Percentiles rank a stretch among this genome's conserved stretches.
Conservation (phyloP, 2,888 invertebrate genomes). For the Bimastos eiseni region DNA sequence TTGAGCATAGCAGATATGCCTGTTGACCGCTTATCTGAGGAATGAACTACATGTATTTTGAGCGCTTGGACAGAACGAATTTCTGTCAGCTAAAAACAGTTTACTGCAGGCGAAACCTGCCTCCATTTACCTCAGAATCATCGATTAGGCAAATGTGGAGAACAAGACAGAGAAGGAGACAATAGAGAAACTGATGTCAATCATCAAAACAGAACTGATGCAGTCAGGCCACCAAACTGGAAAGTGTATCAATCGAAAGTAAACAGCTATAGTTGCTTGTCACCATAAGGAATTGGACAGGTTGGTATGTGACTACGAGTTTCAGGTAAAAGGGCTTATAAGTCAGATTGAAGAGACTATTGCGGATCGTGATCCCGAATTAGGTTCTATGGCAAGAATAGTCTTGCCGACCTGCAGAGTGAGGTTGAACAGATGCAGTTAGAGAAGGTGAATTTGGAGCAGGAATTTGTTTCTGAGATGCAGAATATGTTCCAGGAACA, state of each 20-base stretch:
- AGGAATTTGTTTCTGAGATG: constrained; percentile 34
- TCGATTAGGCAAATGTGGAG: background rate
- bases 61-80: background rate
- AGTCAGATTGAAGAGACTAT: constrained; percentile 26
- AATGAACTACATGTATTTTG: background rate
- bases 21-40: background rate
- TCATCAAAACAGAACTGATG: background rate
- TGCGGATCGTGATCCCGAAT: constrained; percentile 6
- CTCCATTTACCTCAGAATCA: constrained; percentile 16
- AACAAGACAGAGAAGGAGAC: background rate
- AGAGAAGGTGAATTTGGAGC: constrained; percentile 38
- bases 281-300: constrained; percentile 14
- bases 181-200: background rate
- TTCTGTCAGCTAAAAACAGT: background rate
- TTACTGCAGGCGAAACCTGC: background rate
- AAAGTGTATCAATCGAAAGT: constrained; percentile 21
- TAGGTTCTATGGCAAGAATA: constrained; percentile 26
- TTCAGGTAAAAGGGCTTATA: background rate
- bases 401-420: constrained; percentile 29
- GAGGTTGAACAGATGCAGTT: constrained; percentile 30
- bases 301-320: constrained; percentile 9
- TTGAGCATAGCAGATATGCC: background rate
- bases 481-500: constrained; percentile 27
- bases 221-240: constrained; percentile 15
- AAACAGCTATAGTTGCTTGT: background rate